These are phyloP conservation scores for Metacarcinus magister DNA, from an alignment of 2,888 invertebrate genomes.

Conservation along the genomic window DNA sequence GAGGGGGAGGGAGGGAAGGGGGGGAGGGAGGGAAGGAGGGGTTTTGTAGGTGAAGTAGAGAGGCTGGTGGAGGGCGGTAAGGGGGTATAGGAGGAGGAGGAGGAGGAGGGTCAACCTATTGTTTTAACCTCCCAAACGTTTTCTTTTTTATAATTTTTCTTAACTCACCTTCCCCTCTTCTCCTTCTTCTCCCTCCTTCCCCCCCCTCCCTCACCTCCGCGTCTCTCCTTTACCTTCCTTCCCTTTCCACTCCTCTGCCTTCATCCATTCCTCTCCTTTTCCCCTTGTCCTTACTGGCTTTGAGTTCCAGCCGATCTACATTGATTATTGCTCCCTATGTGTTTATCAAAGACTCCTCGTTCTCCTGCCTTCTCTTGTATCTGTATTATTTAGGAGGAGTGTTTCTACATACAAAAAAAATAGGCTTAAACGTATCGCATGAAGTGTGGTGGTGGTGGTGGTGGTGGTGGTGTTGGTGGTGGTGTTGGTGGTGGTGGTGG, in stretches of 20 bases:
- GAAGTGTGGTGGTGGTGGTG: neutral
- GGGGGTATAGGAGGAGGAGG: neutral
- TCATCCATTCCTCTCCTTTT: neutral
- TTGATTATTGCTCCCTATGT: conserved; percentile 66
- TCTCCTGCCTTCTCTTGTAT: conserved; percentile 4
- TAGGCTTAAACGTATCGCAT: neutral
- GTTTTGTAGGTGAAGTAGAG: neutral
- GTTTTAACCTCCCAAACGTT: conserved; percentile 42
- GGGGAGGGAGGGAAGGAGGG: neutral
- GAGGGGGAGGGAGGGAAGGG: neutral
- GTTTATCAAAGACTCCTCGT: conserved; percentile 51
- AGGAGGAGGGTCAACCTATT: neutral
- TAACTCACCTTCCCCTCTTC: conserved; percentile 14
- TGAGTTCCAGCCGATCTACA: conserved; percentile 57
- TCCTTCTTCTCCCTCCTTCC: neutral
- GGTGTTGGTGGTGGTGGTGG: neutral
- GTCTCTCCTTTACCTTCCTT: neutral
- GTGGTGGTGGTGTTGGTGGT: neutral
- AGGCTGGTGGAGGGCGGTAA: neutral
- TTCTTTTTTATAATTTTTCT: neutral
- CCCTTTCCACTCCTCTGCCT: neutral
- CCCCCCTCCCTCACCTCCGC: conserved; percentile 13
- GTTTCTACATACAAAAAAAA: neutral
- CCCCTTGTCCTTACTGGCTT: conserved; percentile 27
- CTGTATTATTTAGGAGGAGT: neutral